Evolutionary conservation across 2,113 vertebrate genomes (phyloP).

Genomic region (Oreamnos americanus): DNA sequence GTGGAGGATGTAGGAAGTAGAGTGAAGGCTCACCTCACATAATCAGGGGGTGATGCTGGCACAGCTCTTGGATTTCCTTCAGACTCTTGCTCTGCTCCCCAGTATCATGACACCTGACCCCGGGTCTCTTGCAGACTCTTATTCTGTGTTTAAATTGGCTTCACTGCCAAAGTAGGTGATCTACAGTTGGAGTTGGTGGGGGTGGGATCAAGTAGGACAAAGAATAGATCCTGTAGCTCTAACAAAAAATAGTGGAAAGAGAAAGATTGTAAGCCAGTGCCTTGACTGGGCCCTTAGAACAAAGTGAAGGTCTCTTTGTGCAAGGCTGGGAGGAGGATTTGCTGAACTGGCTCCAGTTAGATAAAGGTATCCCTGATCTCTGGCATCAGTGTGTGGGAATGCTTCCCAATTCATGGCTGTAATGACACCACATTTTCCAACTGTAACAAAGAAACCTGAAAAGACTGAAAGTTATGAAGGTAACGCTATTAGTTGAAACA

Average conservation of each 20-base stretch:
- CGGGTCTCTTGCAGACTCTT: not conserved
- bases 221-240: not conserved
- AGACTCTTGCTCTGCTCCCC: not conserved
- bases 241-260: constrained; percentile 9
- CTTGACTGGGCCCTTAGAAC: not conserved
- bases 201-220: not conserved
- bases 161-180: not conserved
- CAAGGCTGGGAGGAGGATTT: not conserved
- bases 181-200: not conserved
- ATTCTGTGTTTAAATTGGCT: constrained; percentile 26
- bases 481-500: constrained; percentile 35
- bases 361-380: not conserved
- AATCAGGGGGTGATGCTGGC: not conserved
- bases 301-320: not conserved
- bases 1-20: not conserved
- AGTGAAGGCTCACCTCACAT: not conserved
- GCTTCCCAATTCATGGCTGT: not conserved
- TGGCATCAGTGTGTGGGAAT: not conserved
- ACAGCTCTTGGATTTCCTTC: constrained; percentile 4
- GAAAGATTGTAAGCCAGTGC: not conserved
- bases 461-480: constrained; percentile 13
- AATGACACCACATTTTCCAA: constrained; percentile 34
- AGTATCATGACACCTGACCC: not conserved
- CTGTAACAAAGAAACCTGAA: constrained; percentile 50
- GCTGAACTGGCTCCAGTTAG: not conserved